Percentiles rank a stretch among this genome's conserved stretches.
phyloP scores from a whole-genome alignment of 2,797 vertebrate genomes.

The Tarsius wallacei region DNA sequence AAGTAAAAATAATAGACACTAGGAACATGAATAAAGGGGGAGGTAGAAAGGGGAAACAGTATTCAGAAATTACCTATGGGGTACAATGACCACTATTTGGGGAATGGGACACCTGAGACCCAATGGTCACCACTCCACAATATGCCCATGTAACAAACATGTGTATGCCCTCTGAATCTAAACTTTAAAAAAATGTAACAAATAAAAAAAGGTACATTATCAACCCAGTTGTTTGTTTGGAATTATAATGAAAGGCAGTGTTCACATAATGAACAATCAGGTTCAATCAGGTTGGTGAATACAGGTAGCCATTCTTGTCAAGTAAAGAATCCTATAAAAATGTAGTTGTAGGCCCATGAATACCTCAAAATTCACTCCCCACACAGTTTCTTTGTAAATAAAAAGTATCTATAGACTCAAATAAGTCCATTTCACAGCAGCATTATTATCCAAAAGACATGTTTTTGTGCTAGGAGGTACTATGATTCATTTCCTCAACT shows the following conservation, averaged over 20 bases:
- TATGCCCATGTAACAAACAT: no score
- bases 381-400: background rate
- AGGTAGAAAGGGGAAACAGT: no score
- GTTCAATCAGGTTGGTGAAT: background rate
- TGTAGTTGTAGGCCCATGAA: background rate
- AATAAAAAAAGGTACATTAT: background rate
- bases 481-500: background rate
- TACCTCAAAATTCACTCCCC: background rate
- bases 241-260: background rate
- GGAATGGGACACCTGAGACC: no score
- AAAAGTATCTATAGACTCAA: background rate
- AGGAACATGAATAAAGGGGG: no score
- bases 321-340: background rate
- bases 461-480: background rate
- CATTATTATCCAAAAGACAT: constrained; percentile 20
- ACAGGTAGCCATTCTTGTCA: background rate
- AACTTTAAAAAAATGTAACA: no score
- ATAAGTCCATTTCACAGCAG: background rate
- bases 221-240: background rate
- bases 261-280: background rate
- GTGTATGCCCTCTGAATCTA: no score
- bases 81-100: no score
- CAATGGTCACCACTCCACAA: no score
- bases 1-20: no score
- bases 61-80: no score